Evolutionary conservation across 1,140 invertebrate genomes (phyloP).

Genomic region (Rhysida immarginata): DNA sequence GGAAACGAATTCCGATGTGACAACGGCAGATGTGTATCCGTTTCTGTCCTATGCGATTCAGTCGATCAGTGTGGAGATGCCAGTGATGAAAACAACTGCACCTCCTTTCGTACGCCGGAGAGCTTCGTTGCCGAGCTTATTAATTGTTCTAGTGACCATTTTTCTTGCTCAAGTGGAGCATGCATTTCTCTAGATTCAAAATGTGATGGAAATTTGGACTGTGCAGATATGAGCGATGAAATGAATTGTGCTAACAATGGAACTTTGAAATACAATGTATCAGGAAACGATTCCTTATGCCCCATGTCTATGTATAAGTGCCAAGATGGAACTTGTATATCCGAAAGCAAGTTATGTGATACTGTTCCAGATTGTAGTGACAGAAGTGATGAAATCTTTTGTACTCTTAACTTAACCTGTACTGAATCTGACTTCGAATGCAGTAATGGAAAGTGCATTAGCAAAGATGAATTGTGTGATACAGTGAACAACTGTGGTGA

Average conservation of each 20-base stretch:
- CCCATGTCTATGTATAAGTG: conserved; percentile 33
- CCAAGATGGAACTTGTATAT: conserved; percentile 43
- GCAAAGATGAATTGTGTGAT: conserved; percentile 23
- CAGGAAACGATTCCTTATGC: too few species aligned
- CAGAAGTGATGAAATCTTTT: conserved; percentile 55
- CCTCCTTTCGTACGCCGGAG: conserved; percentile 43
- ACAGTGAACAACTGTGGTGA: conserved; percentile 29
- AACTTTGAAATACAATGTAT: neutral
- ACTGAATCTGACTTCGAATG: conserved; percentile 28
- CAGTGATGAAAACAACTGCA: conserved; percentile 42
- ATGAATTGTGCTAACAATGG: neutral
- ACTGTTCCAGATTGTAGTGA: conserved; percentile 60
- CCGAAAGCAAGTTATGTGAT: conserved; percentile 52
- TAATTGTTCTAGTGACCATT: conserved; percentile 15
- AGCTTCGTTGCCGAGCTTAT: too few species aligned
- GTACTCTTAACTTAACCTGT: conserved; percentile 23
- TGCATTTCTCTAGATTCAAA: conserved; percentile 28
- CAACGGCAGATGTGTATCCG: conserved; percentile 48
- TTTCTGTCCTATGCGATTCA: conserved; percentile 48
- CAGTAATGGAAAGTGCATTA: conserved; percentile 27
- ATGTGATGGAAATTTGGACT: conserved; percentile 16
- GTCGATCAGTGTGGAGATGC: conserved; percentile 49
- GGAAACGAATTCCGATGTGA: conserved; percentile 41
- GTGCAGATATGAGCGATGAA: conserved; percentile 23
- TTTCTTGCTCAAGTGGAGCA: conserved; percentile 11